Base-by-base conservation (phyloP, 1,140 invertebrate species). In the Megalopta genalis region DNA sequence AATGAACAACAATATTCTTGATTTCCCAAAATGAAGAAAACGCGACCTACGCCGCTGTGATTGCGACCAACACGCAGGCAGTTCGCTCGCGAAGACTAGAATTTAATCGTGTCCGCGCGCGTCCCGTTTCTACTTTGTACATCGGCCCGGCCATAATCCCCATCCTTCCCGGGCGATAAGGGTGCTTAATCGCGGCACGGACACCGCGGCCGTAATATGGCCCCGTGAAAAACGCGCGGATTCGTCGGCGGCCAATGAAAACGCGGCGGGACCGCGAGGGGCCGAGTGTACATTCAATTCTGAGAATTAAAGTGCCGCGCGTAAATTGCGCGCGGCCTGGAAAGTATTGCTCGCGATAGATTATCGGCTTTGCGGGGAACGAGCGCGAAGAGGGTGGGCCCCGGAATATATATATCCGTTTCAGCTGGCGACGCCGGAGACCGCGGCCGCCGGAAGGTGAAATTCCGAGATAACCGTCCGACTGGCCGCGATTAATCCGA, bases 271-370 rank as follows among this genome's bases (percentile, higher is more conserved):
- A 23, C 1, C 46, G 66, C 25, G 46, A n/a, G 23, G 8, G 21
- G 7, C 21, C 46, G 49, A 21, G 63, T 39, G 52, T 65, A 79
- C 71, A 69, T 77, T 81, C 69, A 77, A 77, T 77, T 59, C 73
- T 23, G 14, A 14, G 65, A 77, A 81, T 70, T 81, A 81, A 75
- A 75, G 39, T 46, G 59, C 52, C 63, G 37, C 42, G 27, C 62
- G 70, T 73, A 79, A 79, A 79, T 79, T 60, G 16, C 54, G 27
- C 64, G 71, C 7, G 5, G 39, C 39, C 49, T 18, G 68, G 75
- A 76, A 80, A 80, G 68, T 75, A 76, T 80, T 65, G 59, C 32
- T n/a, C 52, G n/a, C 72, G 59, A 69, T 80, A 80, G 75, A 80
- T 80, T 76, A 80, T 80, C 72, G 32, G 78, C 59, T 76, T 80